These are phyloP conservation scores for Bombyx huttoni DNA, from an alignment of 2,888 invertebrate genomes.

Conservation along the genomic window DNA sequence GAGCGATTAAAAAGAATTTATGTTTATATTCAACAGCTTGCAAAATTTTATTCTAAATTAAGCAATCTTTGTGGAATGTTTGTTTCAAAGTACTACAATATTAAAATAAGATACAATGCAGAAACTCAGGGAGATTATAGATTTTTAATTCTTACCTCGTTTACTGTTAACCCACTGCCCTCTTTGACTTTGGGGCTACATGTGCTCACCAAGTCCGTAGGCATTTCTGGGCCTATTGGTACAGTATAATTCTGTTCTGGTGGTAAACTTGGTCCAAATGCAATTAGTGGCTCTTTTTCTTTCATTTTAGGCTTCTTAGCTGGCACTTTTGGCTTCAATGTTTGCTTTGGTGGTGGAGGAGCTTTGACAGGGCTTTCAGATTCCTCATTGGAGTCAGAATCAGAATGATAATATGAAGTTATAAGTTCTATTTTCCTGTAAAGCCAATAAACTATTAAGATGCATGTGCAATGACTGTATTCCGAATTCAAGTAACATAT, in stretches of 20 bases:
- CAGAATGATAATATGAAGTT: slow-evolving; percentile 68
- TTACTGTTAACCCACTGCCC: slow-evolving; percentile 10
- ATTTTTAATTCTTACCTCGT: slow-evolving; percentile 22
- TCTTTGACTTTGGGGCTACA: slow-evolving; percentile 13
- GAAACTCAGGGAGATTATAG: neutral
- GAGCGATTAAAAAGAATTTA: too few relatives aligned
- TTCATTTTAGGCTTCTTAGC: slow-evolving; percentile 39
- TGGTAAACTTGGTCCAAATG: slow-evolving; percentile 49
- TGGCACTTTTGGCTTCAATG: slow-evolving; percentile 9
- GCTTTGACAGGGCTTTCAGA: slow-evolving; percentile 27
- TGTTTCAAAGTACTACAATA: neutral
- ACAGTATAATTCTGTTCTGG: slow-evolving; percentile 38
- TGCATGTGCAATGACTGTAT: neutral
- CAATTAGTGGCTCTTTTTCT: slow-evolving; percentile 13
- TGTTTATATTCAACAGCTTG: too few relatives aligned
- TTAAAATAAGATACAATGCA: neutral
- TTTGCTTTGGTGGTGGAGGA: slow-evolving; percentile 12
- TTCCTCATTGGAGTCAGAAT: slow-evolving; percentile 69
- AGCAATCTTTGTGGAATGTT: too few relatives aligned
- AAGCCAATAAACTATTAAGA: slow-evolving; percentile 4
- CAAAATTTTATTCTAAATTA: too few relatives aligned
- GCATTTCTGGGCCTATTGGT: slow-evolving; percentile 57
- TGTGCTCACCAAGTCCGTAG: slow-evolving; percentile 21
- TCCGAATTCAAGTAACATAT: neutral
- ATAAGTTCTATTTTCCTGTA: slow-evolving; percentile 72